These are phyloP conservation scores for Camelus dromedarius DNA, from an alignment of 2,113 vertebrate genomes.

Conservation along the genomic window DNA sequence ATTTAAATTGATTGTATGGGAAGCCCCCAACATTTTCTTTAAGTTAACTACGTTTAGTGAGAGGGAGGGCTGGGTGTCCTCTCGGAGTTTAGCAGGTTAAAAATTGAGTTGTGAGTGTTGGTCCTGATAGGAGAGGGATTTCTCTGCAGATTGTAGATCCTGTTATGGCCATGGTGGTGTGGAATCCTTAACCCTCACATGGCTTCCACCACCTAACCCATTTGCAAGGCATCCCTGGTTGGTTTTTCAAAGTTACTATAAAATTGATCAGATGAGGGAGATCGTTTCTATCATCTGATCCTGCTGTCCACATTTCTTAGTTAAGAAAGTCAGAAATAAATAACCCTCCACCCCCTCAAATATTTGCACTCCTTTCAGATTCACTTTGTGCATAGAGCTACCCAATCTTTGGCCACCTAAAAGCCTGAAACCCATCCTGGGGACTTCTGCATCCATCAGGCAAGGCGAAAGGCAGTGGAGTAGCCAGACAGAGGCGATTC, in stretches of 20 bases:
- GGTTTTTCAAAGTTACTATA: conserved; percentile 58
- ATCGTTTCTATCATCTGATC: neutral
- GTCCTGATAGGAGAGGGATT: neutral
- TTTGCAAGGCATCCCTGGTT: neutral
- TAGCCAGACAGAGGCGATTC: conserved; percentile 30
- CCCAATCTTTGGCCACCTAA: neutral
- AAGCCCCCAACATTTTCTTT: neutral
- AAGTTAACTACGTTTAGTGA: conserved; percentile 1
- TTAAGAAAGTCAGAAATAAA: conserved; percentile 3
- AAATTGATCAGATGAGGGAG: neutral
- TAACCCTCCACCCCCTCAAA: neutral
- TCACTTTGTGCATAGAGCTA: neutral
- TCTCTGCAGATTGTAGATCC: neutral
- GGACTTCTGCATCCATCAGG: conserved; percentile 7
- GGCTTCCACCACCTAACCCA: neutral
- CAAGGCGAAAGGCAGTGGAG: neutral
- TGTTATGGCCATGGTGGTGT: neutral
- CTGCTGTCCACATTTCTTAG: neutral
- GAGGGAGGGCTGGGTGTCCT: neutral
- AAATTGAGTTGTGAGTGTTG: neutral
- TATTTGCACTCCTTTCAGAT: neutral
- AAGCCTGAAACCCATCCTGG: conserved; percentile 23
- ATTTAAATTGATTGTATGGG: conserved; percentile 77
- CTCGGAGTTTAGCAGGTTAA: neutral
- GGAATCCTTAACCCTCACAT: neutral